phyloP scores from a whole-genome alignment of 2,113 vertebrate species.

The Colius striatus region DNA sequence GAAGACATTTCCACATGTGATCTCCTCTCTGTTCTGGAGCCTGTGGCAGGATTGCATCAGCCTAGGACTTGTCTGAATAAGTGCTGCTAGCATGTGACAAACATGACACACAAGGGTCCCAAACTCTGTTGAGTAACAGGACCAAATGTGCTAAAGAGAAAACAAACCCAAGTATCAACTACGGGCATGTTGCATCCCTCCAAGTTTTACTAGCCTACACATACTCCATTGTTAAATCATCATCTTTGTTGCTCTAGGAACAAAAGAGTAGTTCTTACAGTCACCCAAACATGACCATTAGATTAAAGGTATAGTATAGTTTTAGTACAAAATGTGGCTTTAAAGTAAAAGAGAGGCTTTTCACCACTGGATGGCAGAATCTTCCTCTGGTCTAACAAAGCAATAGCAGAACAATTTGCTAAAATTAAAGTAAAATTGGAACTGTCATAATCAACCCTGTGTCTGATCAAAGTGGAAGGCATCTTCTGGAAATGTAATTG shows the following conservation, averaged over 20 bases:
- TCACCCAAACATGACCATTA: not conserved
- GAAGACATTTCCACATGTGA: not conserved
- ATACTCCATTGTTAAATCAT: not conserved
- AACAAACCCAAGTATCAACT: not conserved
- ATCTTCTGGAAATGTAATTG: conserved; percentile 40
- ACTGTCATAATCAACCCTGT: conserved; percentile 1
- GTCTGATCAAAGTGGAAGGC: conserved; percentile 6
- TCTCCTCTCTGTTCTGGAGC: not conserved
- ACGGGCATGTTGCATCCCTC: no score
- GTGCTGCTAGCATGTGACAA: not conserved
- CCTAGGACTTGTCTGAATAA: fast-evolving
- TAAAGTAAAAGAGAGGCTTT: not conserved
- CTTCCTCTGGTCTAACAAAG: conserved; percentile 26
- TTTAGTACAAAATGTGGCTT: not conserved
- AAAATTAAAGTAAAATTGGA: conserved; percentile 33
- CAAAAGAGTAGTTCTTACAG: not conserved
- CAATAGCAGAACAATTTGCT: conserved; percentile 1
- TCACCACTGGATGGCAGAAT: conserved; percentile 68
- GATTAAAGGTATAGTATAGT: not conserved
- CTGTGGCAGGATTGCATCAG: not conserved
- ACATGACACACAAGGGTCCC: not conserved
- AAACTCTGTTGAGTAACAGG: not conserved
- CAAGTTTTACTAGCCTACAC: not conserved
- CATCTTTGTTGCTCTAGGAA: not conserved
- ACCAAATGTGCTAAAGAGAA: fast-evolving